Base-by-base conservation (phyloP, 2,797 vertebrate genomes). In the Kryptopterus vitreolus region DNA sequence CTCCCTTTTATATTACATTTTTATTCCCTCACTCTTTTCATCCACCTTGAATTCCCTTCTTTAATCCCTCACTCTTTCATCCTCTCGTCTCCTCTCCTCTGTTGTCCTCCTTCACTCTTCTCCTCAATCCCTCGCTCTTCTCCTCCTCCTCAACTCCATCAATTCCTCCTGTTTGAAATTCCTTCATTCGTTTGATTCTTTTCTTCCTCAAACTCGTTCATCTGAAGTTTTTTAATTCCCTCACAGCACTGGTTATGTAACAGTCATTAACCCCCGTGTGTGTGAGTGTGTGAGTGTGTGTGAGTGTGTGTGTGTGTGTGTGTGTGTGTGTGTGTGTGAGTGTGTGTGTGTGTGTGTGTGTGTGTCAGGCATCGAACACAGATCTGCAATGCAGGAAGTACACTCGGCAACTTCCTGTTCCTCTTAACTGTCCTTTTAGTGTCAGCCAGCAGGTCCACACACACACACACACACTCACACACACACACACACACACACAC, bases 191-290 rank as follows among this genome's bases (percentile, higher is more conserved):
- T 43, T 43, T 10, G 38, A 16, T 62, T 62, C 7, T 5, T 16
- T 6, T 2, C 2, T 26, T 26, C 5, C 13, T 68, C 16, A 10
- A n/a, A 48, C 24, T 43, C 26, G n/a, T 72, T 72, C 50, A 55
- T 72, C 29, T 35, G 9, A 72, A 55, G 70, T 72, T 35, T 55
- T 35, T 72, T n/a, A n/a, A n/a, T n/a, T 65, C 85, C 88, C 74
- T 69, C 72, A 77, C 76, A 82, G 59, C 85, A 82, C 74, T 13
- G 66, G 79, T 86, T 82, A 77, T n/a, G 16, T 81, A 84, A 87
- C 66, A 24, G 58, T 74, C 70, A 79, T 76, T 86, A 81, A 84
- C 62, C 71, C 10, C 20, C 7, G 38, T 43, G 10, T 43, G 38
- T 43, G 38, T 43, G 38, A 6, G 38, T 38, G 38, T 43, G 38